Base-by-base conservation (phyloP, 2,888 invertebrate genomes). In the Andrena haemorrhoa region DNA sequence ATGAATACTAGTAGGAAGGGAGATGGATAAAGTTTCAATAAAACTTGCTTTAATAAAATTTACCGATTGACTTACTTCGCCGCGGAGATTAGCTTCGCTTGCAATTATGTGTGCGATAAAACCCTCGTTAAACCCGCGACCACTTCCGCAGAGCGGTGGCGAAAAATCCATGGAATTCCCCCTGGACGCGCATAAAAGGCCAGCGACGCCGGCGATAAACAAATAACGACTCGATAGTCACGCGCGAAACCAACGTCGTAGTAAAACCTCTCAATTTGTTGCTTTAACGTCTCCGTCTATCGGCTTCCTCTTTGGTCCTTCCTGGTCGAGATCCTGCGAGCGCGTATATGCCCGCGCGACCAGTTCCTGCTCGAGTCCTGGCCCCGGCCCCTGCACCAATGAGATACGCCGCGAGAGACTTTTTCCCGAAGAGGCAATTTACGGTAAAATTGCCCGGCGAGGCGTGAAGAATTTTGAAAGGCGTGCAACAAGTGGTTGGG, bases 401-500 rank as follows among this genome's bases (percentile, higher is more conserved):
- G 88, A 88, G 87, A 90, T 86, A 88, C 83, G 81, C 71, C 76
- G 84, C 74, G 75, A 64, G 80, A 68, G 76, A 85, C 83, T 91
- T 89, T 89, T 88, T 88, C 82, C 66, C 87, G 82, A 89, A 85
- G 85, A 89, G 87, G 90, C 89, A 90, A 92, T 91, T 91, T 91
- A 91, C 89, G 90, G 90, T 90, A 89, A 91, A 91, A 92, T 91
- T 90, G 88, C 88, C 86, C 87, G 84, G 89, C 90, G 89, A 91
- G 88, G 91, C 91, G 91, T 92, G 91, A 91, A 90, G 91, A 91
- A 92, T 92, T 92, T 92, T 90, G 92, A 91, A 86, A 91, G 91
- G 90, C 90, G 89, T 89, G 92, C 92, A 92, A 92, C 92, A 92
- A 92, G 92, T 92, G 91, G 91, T 91, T 89, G 91, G 88, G 87